Conservation (phyloP, 2,113 vertebrate genomes). For the Picathartes gymnocephalus region DNA sequence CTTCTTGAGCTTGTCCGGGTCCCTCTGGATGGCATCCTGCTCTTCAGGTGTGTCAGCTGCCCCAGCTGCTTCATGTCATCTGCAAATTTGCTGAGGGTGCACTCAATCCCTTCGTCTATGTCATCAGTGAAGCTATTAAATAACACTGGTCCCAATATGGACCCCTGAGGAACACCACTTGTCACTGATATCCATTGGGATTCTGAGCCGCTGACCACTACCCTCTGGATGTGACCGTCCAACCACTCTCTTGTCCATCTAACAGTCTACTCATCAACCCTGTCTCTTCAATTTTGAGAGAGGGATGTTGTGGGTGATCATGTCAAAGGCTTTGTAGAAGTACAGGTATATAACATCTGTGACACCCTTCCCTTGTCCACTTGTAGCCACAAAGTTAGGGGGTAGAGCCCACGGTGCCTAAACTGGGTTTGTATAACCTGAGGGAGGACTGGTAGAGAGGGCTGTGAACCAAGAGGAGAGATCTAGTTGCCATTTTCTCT, state of each 20-base stretch:
- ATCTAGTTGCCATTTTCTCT: not conserved
- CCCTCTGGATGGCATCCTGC: not conserved
- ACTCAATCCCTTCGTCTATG: not conserved
- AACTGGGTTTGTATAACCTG: not conserved
- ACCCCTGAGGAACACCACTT: not conserved
- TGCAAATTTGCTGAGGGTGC: not conserved
- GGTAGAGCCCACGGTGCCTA: rapidly evolving
- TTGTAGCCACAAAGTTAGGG: not conserved
- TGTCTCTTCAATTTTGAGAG: not conserved
- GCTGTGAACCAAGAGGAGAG: not conserved
- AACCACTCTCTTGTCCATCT: not conserved
- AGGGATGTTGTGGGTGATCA: not conserved
- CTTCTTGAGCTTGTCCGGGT: not conserved
- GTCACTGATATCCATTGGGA: not conserved
- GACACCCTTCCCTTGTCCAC: not conserved
- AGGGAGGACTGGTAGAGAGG: not conserved
- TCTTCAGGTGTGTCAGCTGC: not conserved
- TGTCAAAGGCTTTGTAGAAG: not conserved
- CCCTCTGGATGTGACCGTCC: not conserved
- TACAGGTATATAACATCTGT: not conserved
- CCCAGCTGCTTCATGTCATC: not conserved
- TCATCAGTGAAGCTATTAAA: not conserved
- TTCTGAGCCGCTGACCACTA: not conserved
- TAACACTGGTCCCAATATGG: not conserved
- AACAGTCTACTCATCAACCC: not conserved